Conservation (phyloP, 2,888 invertebrate species). For the Taenaris catops region DNA sequence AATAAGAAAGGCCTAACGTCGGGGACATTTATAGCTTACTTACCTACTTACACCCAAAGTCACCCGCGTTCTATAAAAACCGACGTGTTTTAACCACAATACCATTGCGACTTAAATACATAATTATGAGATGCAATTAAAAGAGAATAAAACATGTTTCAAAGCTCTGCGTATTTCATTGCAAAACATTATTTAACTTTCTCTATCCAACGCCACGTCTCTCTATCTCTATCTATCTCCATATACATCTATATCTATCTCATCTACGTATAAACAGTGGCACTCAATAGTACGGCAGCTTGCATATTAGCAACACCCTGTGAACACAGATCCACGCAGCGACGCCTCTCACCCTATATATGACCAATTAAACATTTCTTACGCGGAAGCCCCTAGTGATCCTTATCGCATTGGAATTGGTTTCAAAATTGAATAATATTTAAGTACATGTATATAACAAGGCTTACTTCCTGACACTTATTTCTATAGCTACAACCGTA, state of each 20-base stretch:
- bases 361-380: not conserved
- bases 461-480: too few relatives aligned
- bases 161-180: conserved; percentile 4
- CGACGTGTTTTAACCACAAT: too few relatives aligned
- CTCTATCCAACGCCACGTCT: conserved; percentile 3
- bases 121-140: too few relatives aligned
- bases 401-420: conserved; percentile 15
- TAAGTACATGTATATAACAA: conserved; percentile 1
- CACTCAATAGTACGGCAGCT: conserved; percentile 27
- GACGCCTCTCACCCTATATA: conserved; percentile 36
- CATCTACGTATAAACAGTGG: conserved; percentile 15
- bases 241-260: too few relatives aligned
- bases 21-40: too few relatives aligned
- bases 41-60: too few relatives aligned
- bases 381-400: conserved; percentile 2
- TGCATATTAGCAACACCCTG: conserved; percentile 42
- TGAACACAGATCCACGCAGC: conserved; percentile 42
- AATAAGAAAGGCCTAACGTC: too few relatives aligned
- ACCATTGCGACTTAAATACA: too few relatives aligned
- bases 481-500: too few relatives aligned
- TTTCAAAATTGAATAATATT: conserved; percentile 10
- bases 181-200: conserved; percentile 9
- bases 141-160: too few relatives aligned
- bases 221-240: too few relatives aligned
- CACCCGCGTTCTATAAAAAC: too few relatives aligned